Conservation (phyloP, 2,888 invertebrate species). For the Drosophila buzzatii region DNA sequence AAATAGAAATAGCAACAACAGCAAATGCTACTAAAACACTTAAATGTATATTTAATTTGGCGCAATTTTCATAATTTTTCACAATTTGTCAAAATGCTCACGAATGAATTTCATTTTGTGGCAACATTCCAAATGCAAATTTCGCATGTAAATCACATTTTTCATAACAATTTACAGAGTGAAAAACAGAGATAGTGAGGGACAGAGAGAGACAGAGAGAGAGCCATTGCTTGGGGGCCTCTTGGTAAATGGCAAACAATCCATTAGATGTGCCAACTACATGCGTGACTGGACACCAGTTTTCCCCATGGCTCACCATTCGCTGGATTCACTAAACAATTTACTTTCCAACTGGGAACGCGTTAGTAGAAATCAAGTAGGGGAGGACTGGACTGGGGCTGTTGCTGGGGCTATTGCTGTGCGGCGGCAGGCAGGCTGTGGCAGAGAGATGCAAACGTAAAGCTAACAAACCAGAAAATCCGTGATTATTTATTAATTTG, state of each 20-base stretch:
- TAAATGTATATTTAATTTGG: constrained; percentile 27
- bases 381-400: neutral
- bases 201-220: too few species aligned
- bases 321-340: constrained; percentile 36
- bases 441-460: constrained; percentile 42
- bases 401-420: neutral
- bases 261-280: constrained; percentile 61
- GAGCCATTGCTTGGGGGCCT: constrained; percentile 19
- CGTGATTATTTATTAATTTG: constrained; percentile 77
- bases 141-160: constrained; percentile 39
- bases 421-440: neutral
- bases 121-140: constrained; percentile 45
- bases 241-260: constrained; percentile 55
- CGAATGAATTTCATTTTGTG: constrained; percentile 42
- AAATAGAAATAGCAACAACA: neutral
- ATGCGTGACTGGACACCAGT: constrained; percentile 63
- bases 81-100: constrained; percentile 15
- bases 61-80: constrained; percentile 25
- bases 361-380: constrained; percentile 1
- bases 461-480: constrained; percentile 76
- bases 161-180: constrained; percentile 11
- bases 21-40: neutral
- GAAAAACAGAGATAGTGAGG: neutral
- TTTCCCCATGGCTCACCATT: constrained; percentile 27
- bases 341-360: constrained; percentile 39